Conservation (phyloP, 2,797 vertebrate species). For the Parotocinclus haroldoi region DNA sequence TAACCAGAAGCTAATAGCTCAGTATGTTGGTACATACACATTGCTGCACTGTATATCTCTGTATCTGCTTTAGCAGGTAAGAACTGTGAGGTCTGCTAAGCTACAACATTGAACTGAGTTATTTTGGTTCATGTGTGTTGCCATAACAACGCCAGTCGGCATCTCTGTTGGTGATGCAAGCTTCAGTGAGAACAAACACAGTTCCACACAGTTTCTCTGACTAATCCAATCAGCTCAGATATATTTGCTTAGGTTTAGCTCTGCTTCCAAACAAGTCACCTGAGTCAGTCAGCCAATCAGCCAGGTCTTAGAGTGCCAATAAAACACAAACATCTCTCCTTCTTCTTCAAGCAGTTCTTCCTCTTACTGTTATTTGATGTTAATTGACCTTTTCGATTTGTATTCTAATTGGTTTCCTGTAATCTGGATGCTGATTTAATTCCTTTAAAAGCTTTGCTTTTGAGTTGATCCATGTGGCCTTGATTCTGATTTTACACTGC, state of each 20-base stretch:
- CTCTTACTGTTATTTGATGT: too few relatives aligned
- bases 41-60: background rate
- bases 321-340: too few relatives aligned
- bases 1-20: too few relatives aligned
- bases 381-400: too few relatives aligned
- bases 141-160: slow-evolving; percentile 29
- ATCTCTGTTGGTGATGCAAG: slow-evolving; percentile 11
- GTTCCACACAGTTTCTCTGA: background rate
- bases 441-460: too few relatives aligned
- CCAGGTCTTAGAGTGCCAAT: background rate
- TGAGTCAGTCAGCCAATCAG: slow-evolving; percentile 8
- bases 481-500: too few relatives aligned
- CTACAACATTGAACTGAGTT: slow-evolving; percentile 11
- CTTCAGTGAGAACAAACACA: background rate
- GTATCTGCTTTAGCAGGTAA: background rate
- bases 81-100: slow-evolving; percentile 14
- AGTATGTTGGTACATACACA: too few relatives aligned
- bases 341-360: too few relatives aligned
- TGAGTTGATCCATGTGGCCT: too few relatives aligned
- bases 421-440: too few relatives aligned
- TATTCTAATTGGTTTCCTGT: too few relatives aligned
- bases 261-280: slow-evolving; percentile 37
- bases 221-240: slow-evolving; percentile 20
- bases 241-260: slow-evolving; percentile 26
- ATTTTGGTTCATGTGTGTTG: slow-evolving; percentile 32